These are phyloP conservation scores for Aphyosemion australe DNA, from an alignment of 2,113 vertebrate genomes.

Conservation along the genomic window DNA sequence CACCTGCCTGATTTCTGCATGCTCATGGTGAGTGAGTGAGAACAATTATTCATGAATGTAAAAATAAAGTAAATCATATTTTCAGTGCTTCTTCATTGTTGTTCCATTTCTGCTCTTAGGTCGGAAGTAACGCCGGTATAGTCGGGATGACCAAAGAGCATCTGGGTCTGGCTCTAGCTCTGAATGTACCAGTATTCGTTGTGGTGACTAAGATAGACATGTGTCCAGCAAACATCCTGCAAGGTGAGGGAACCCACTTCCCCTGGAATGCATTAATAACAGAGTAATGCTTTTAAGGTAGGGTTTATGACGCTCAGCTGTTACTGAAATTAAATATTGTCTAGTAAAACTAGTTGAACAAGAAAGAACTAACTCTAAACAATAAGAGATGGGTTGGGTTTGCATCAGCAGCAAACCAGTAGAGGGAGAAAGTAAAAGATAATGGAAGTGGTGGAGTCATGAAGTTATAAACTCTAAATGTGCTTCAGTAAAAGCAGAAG, in stretches of 20 bases:
- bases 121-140: conserved; percentile 95
- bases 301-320: too few species aligned
- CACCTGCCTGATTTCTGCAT: conserved; percentile 97
- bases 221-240: conserved; percentile 95
- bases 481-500: too few species aligned
- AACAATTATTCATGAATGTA: too few species aligned
- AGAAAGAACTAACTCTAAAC: background rate
- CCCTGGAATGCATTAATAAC: too few species aligned
- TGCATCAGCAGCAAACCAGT: too few species aligned
- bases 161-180: conserved; percentile 90
- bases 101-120: conserved; percentile 70
- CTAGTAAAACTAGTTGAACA: background rate
- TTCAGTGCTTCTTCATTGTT: background rate
- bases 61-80: too few species aligned
- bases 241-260: conserved; percentile 79
- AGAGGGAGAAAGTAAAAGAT: background rate
- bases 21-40: conserved; percentile 89
- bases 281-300: too few species aligned
- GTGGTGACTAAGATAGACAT: conserved; percentile 98
- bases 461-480: too few species aligned
- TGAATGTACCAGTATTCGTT: conserved; percentile 94
- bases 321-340: too few species aligned
- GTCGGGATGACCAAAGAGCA: conserved; percentile 98
- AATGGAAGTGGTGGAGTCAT: too few species aligned
- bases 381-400: conserved; percentile 2